Evolutionary conservation across 2,113 vertebrate genomes (phyloP), one percentile per base, ranked within the genome.

Genomic region (Elephas maximus): DNA sequence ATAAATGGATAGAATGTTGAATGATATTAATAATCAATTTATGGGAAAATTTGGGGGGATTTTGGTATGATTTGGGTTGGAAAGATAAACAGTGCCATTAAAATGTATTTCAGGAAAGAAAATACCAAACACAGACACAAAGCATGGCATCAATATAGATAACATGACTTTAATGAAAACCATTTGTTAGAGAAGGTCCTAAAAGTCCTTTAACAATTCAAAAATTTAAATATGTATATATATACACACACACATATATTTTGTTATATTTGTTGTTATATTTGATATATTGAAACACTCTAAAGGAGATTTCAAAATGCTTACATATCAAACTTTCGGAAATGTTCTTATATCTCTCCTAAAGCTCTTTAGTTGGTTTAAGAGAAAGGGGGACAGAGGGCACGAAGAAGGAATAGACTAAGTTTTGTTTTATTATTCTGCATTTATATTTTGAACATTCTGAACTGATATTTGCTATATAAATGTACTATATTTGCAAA

Each of bases 61-160:
- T 14, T 76, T 48, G 26, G 45, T 51, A 30, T 51, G 3, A 17
- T 51, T 51, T 79, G 45, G 44, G 12, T 30, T 78, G 14, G 30
- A 92, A 96, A 84, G 51, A 62, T 86, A 74, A 76, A 93, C 2
- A 24, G 2, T 91, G 18, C 2, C 30, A 20, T 85, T 77, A 51
- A 53, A 24, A 30, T 90, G 94, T 90, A 95, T 81, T 76, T 81
- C 51, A 44, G 80, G 53, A 81, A 93, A 90, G 51, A 94, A 80
- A 88, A 45, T 81, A 85, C 26, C 24, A 82, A 97, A 96, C 21
- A 48, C 71, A 88, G 26, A 62, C 10, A 17, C 14, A 96, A n/a
- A 26, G 23, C 26, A 88, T 80, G 10, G 26, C 17, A 81, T 73
- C 53, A 48, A 44, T 71, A 37, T 37, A 37, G 2, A 88, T 92